phyloP scores from a whole-genome alignment of 2,888 invertebrate species.

The Amphimallon solstitiale region DNA sequence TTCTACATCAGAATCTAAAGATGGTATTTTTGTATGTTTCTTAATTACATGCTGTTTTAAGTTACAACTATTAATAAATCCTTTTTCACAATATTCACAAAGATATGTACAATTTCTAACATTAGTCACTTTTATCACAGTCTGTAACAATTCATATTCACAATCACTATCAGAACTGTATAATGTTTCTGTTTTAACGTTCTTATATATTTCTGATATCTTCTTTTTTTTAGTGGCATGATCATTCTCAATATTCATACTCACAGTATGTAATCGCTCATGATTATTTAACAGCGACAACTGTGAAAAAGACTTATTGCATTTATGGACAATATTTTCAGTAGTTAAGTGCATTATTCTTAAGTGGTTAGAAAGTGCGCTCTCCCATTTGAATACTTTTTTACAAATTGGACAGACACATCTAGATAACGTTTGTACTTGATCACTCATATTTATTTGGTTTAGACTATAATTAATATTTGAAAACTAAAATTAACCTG shows the following conservation, averaged over 20 bases:
- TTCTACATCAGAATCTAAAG: not conserved
- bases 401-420: slow-evolving; percentile 29
- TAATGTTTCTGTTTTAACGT: slow-evolving; percentile 37
- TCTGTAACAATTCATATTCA: slow-evolving; percentile 43
- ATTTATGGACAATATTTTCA: slow-evolving; percentile 28
- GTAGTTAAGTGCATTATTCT: slow-evolving; percentile 33
- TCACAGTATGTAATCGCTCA: not conserved
- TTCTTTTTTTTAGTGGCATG: slow-evolving; percentile 16
- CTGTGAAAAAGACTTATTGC: slow-evolving; percentile 35
- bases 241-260: not conserved
- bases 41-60: slow-evolving; percentile 30
- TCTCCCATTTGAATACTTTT: slow-evolving; percentile 38
- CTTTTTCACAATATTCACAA: slow-evolving; percentile 42
- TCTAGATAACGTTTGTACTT: not conserved
- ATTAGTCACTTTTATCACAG: slow-evolving; percentile 33
- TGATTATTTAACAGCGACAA: slow-evolving; percentile 7
- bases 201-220: slow-evolving; percentile 37
- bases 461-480: not conserved
- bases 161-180: slow-evolving; percentile 44
- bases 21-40: not conserved
- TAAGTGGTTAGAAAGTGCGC: slow-evolving; percentile 35
- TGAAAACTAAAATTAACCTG: not conserved
- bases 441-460: slow-evolving; percentile 3
- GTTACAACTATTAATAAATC: slow-evolving; percentile 32
- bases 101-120: slow-evolving; percentile 15